Conservation (phyloP, 2,888 invertebrate species). For the Deilephila porcellus region DNA sequence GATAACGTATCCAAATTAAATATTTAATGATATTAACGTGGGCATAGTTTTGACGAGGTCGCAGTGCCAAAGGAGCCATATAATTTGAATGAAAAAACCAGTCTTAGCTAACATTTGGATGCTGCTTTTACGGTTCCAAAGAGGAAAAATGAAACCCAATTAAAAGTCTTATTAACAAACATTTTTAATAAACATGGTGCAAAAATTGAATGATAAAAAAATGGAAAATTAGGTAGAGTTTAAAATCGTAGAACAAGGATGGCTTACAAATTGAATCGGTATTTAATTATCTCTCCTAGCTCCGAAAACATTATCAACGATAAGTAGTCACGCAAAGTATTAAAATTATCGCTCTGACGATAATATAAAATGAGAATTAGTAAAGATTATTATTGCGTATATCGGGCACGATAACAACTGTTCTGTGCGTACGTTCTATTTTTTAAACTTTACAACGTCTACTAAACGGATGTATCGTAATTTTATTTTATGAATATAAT, state of each 20-base stretch:
- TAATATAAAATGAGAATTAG: conserved; percentile 38
- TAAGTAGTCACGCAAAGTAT: conserved; percentile 60
- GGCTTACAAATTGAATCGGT: neutral
- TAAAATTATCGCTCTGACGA: conserved; percentile 47
- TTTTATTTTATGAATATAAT: too few relatives aligned
- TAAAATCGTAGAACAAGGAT: neutral
- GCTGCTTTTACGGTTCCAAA: too few relatives aligned
- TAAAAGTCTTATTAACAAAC: neutral
- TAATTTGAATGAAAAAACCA: too few relatives aligned
- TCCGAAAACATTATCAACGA: conserved; percentile 46
- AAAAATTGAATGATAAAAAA: neutral
- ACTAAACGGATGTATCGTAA: too few relatives aligned
- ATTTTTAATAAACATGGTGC: neutral
- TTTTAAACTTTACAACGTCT: neutral
- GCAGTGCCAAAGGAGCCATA: neutral
- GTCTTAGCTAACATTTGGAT: too few relatives aligned
- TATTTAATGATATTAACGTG: neutral
- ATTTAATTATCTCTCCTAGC: neutral
- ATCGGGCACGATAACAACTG: conserved; percentile 12
- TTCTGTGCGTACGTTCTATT: neutral
- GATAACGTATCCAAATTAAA: conserved; percentile 13
- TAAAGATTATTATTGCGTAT: conserved; percentile 15
- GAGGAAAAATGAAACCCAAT: neutral
- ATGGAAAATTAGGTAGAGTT: neutral
- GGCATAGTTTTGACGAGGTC: conserved; percentile 9